Conservation (phyloP, 2,888 invertebrate genomes). For the Scaptomyza flava region DNA sequence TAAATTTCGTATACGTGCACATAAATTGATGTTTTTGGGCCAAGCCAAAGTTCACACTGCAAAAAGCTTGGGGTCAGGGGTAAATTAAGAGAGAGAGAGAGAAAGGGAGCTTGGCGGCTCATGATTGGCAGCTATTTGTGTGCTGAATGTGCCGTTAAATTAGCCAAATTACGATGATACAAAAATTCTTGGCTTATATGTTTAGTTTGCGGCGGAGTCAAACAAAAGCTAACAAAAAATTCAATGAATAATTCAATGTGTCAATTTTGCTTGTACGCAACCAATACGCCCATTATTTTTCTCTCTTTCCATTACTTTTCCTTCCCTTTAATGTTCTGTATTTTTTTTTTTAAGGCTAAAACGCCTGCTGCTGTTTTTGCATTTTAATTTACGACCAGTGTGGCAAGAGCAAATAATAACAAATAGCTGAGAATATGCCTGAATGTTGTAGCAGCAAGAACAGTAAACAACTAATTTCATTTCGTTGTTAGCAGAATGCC, state of each 20-base stretch:
- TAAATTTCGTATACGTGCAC: slow-evolving; percentile 80
- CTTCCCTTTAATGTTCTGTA: no score
- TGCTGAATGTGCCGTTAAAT: slow-evolving; percentile 71
- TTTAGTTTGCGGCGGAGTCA: slow-evolving; percentile 24
- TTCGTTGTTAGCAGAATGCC: not conserved
- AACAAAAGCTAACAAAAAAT: not conserved
- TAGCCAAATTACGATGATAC: slow-evolving; percentile 67
- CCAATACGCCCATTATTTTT: slow-evolving; percentile 4
- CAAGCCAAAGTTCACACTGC: slow-evolving; percentile 70
- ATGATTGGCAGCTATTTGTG: slow-evolving; percentile 75
- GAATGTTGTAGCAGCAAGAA: slow-evolving; percentile 10
- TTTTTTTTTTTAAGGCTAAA: not conserved
- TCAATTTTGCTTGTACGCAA: slow-evolving; percentile 13
- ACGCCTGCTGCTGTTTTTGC: slow-evolving; percentile 5
- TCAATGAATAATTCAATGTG: slow-evolving; percentile 48
- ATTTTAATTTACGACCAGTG: slow-evolving; percentile 32
- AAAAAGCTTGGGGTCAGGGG: slow-evolving; percentile 46
- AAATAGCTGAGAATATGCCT: slow-evolving; percentile 7
- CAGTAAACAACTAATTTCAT: slow-evolving; percentile 3
- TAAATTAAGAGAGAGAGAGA: slow-evolving; percentile 41
- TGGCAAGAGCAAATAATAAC: slow-evolving; percentile 4
- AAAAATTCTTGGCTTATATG: slow-evolving; percentile 36
- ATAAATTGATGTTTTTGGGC: slow-evolving; percentile 67
- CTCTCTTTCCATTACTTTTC: not conserved
- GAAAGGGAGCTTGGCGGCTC: slow-evolving; percentile 3